These are phyloP conservation scores for Forbesichthys agassizii DNA, from an alignment of 2,113 vertebrate genomes.

Conservation along the genomic window DNA sequence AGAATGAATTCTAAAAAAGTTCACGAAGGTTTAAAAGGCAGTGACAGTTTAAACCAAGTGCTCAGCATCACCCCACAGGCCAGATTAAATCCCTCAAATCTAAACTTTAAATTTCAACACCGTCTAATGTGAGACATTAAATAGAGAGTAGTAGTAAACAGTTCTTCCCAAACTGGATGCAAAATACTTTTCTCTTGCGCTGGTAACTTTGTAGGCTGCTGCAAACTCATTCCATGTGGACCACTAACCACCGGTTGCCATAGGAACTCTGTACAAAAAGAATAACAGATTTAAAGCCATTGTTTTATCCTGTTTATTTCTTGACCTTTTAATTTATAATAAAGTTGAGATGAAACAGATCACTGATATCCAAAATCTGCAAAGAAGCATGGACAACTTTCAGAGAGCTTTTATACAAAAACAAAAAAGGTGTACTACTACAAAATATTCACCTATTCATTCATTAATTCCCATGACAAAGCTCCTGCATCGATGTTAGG, in stretches of 20 bases:
- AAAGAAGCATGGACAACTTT: too few species aligned
- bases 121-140: conserved; percentile 16
- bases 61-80: conserved; percentile 25
- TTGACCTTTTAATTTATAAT: conserved; percentile 36
- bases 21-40: conserved; percentile 20
- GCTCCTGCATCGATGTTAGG: conserved; percentile 38
- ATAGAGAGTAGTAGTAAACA: conserved; percentile 19
- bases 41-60: conserved; percentile 39
- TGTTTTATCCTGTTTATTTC: conserved; percentile 25
- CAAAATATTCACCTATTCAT: too few species aligned
- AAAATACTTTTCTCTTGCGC: conserved; percentile 12
- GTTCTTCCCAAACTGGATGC: background rate
- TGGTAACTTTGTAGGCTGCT: conserved; percentile 4
- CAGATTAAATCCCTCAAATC: conserved; percentile 21
- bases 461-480: conserved; percentile 36
- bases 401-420: too few species aligned
- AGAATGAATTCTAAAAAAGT: conserved; percentile 23
- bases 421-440: too few species aligned
- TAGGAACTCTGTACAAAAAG: conserved; percentile 2
- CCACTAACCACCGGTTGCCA: conserved; percentile 41
- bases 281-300: conserved; percentile 33
- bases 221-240: conserved; percentile 25
- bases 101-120: conserved; percentile 17
- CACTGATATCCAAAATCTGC: conserved; percentile 30
- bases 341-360: conserved; percentile 26